These are phyloP conservation scores for Ameiurus melas DNA, from an alignment of 2,113 vertebrate species.

Conservation along the genomic window DNA sequence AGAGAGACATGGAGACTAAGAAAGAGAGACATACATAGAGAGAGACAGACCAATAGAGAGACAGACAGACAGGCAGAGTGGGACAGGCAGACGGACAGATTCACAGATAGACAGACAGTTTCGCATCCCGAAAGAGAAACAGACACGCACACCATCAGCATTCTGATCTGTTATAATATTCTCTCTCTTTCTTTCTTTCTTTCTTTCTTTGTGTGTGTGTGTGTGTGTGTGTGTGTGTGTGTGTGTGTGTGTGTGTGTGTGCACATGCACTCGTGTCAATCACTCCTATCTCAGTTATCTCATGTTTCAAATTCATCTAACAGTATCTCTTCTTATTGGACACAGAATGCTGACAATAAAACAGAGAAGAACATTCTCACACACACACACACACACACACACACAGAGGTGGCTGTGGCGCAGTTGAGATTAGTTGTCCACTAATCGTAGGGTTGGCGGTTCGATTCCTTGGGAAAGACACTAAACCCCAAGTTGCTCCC, in stretches of 20 bases:
- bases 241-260: too few relatives aligned
- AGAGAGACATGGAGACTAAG: background rate
- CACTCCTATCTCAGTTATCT: background rate
- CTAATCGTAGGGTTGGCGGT: too few relatives aligned
- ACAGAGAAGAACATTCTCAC: background rate
- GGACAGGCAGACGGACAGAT: background rate
- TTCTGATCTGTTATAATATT: background rate
- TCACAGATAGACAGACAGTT: background rate
- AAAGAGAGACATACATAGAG: background rate
- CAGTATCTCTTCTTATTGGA: background rate
- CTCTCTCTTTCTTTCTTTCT: background rate
- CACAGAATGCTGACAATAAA: background rate
- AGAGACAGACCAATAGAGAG: too few relatives aligned
- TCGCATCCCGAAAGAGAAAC: background rate
- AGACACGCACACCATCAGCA: background rate
- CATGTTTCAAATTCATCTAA: background rate
- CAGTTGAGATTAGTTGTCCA: too few relatives aligned
- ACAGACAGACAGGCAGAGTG: background rate
- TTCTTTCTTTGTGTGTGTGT: background rate
- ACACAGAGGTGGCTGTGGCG: too few relatives aligned
- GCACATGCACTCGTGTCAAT: background rate
- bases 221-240: slow-evolving; percentile 7
- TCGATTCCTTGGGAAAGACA: too few relatives aligned
- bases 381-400: slow-evolving; percentile 2
- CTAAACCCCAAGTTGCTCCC: too few relatives aligned